Percentiles rank a stretch among this genome's conserved stretches.
Conservation (phyloP, 2,797 vertebrate genomes). For the Tauraco hartlaubi region DNA sequence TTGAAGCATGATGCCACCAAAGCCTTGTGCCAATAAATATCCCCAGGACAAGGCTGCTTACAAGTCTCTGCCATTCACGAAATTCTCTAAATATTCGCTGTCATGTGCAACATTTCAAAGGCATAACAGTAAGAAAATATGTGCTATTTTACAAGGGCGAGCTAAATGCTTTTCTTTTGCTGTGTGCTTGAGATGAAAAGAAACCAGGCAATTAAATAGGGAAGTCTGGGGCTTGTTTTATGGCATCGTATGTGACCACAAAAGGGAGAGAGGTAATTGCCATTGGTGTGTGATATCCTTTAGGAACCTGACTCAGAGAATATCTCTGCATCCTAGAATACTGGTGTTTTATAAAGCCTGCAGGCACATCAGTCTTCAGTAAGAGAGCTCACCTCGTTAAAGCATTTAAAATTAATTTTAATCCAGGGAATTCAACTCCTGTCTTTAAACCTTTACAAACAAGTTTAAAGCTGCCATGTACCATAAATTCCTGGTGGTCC, state of each 20-base stretch:
- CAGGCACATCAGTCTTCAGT: slow-evolving; percentile 30
- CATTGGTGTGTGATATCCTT: slow-evolving; percentile 29
- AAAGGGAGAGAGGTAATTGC: not conserved
- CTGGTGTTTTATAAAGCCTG: not conserved
- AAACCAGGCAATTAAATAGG: slow-evolving; percentile 29
- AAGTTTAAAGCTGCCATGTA: slow-evolving; percentile 21
- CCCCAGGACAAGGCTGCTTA: not conserved
- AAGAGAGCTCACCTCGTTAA: slow-evolving; percentile 8
- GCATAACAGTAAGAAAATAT: slow-evolving; percentile 8
- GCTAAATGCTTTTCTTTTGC: slow-evolving; percentile 20
- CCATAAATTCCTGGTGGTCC: slow-evolving; percentile 14
- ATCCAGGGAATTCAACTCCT: slow-evolving; percentile 34
- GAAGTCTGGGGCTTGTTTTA: slow-evolving; percentile 23
- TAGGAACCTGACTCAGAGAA: slow-evolving; percentile 20
- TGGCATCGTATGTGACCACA: not conserved
- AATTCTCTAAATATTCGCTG: slow-evolving; percentile 27
- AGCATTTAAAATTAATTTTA: slow-evolving; percentile 54
- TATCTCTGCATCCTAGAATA: not conserved
- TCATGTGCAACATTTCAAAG: slow-evolving; percentile 48
- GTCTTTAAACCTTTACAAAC: slow-evolving; percentile 37
- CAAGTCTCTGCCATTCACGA: slow-evolving; percentile 28
- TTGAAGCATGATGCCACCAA: not conserved
- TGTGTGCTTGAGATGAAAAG: slow-evolving; percentile 22
- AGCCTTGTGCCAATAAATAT: not conserved
- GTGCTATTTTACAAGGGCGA: slow-evolving; percentile 1